Conservation (phyloP, 2,888 invertebrate genomes). For the Ischnura elegans region DNA sequence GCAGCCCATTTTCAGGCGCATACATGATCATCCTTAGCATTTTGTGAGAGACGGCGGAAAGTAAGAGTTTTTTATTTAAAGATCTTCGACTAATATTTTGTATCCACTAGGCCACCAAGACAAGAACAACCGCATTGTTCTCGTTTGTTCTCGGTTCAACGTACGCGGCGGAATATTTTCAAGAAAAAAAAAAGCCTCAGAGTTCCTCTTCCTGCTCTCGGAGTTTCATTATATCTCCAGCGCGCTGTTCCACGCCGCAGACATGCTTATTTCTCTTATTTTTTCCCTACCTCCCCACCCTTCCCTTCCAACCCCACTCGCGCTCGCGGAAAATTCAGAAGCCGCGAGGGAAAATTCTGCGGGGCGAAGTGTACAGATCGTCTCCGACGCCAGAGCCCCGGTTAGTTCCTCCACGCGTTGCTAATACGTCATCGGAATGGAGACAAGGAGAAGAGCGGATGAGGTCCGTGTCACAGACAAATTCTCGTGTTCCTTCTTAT, state of each 20-base stretch:
- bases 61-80: neutral
- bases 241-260: neutral
- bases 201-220: neutral
- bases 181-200: neutral
- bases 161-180: neutral
- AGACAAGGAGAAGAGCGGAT: neutral
- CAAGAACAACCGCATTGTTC: neutral
- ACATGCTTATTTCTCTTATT: neutral
- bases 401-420: conserved; percentile 13
- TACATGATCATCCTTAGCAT: neutral
- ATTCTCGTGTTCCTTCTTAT: conserved; percentile 18
- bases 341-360: conserved; percentile 8
- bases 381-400: neutral
- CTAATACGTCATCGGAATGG: conserved; percentile 35
- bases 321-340: neutral
- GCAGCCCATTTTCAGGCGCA: neutral
- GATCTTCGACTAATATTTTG: neutral
- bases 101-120: neutral
- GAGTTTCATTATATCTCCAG: neutral
- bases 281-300: neutral
- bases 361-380: conserved; percentile 8
- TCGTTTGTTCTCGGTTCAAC: neutral
- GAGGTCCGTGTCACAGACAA: conserved; percentile 21
- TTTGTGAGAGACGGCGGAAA: neutral
- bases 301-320: neutral